A percentile compares a stretch with the other conserved stretches of the same genome.
Evolutionary conservation across 1,140 invertebrate species (phyloP).

Genomic region (Neodiprion lecontei): DNA sequence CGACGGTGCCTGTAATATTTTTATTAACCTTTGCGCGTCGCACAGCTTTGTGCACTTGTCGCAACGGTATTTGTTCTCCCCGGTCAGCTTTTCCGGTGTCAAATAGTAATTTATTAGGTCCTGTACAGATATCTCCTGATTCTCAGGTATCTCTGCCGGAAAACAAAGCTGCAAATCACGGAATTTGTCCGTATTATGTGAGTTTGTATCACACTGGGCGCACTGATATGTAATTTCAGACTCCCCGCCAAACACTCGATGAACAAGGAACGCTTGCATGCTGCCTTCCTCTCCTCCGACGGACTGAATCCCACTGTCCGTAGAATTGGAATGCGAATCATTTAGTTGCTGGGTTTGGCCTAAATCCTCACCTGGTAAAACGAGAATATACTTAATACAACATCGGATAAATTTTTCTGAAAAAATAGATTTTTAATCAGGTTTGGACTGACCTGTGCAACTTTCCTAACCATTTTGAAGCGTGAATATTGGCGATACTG

Average conservation of each 20-base stretch:
- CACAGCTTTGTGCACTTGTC: conserved; percentile 75
- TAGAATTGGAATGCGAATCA: conserved; percentile 59
- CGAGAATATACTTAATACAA: conserved; percentile 18
- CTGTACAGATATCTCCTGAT: conserved; percentile 68
- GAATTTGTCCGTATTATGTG: conserved; percentile 77
- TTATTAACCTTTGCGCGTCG: conserved; percentile 78
- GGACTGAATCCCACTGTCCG: conserved; percentile 60
- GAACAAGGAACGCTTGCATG: conserved; percentile 63
- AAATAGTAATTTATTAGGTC: conserved; percentile 79
- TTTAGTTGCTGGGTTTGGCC: conserved; percentile 50
- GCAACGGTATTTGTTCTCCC: conserved; percentile 84
- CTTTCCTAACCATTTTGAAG: no score
- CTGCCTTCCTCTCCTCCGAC: conserved; percentile 52
- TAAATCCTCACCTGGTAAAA: conserved; percentile 46
- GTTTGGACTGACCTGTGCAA: no score
- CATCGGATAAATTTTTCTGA: no score
- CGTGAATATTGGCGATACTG: no score
- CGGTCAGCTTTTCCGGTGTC: conserved; percentile 76
- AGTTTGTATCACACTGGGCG: conserved; percentile 71
- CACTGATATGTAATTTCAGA: conserved; percentile 77
- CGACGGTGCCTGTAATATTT: conserved; percentile 74
- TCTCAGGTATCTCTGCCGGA: conserved; percentile 67
- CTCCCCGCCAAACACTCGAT: conserved; percentile 77
- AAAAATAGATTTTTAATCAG: not conserved
- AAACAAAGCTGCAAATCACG: conserved; percentile 83